Evolutionary conservation across 1,140 invertebrate species (phyloP), one percentile per base, ranked within the genome.

Genomic region (Anthonomus grandis): DNA sequence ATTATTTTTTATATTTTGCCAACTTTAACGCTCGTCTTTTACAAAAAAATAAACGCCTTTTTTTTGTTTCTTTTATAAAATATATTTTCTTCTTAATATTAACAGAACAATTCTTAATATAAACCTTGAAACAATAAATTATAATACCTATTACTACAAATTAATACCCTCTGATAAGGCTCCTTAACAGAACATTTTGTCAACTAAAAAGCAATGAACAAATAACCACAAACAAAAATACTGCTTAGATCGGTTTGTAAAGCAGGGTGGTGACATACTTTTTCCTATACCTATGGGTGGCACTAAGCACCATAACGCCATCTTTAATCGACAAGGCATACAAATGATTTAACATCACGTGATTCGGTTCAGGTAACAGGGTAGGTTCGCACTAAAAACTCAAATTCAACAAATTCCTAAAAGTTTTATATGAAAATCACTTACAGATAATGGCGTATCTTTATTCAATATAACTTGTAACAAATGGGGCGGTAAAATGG

Each of bases 301-400:
- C 94, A 69, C 93, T 96, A 2, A 99, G 77, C 21, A 99, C 97
- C 94, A 99, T 98, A 1, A 99, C 96, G 36, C 96, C 96, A 77
- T 99, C 96, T 80, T 98, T 98, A 67, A 99, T 99, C 31, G 95
- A 97, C 52, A 99, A 79, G 13, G 97, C 97, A 78, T 99, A 99
- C n/a, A 99, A 77, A 79, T 99, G 97, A 77, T 99, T 99, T 61
- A 99, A 80, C 96, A 99, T 99, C 1, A 99, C 96, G 75, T 98
- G 95, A 75, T 98, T 98, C 63, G 97, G 95, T 78, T 98, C 95
- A n/a, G 97, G 97, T 64, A 99, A 76, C 60, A 99, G 79, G 41
- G 95, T 97, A 41, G 97, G 97, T 76, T 99, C 97, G 78, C 95
- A 97, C 90, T 96, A 76, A 59, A 82, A 80, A 63, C 64, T 66